These are phyloP conservation scores for Eufriesea mexicana DNA, from an alignment of 1,140 invertebrate species.

Conservation along the genomic window DNA sequence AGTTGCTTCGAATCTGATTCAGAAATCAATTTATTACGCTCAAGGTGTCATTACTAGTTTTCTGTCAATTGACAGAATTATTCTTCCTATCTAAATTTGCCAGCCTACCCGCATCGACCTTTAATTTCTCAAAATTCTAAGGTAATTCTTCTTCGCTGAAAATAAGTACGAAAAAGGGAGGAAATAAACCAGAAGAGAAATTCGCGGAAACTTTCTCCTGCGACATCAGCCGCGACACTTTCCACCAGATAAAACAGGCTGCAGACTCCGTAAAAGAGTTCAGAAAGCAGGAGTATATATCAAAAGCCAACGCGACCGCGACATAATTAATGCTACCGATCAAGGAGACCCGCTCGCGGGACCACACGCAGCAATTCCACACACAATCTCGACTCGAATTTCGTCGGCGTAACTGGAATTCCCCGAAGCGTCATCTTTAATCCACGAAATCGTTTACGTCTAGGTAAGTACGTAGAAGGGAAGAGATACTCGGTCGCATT, in stretches of 20 bases:
- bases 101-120: too few species aligned
- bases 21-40: too few species aligned
- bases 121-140: too few species aligned
- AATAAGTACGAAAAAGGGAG: too few species aligned
- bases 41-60: too few species aligned
- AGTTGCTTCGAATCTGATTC: too few species aligned
- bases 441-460: slow-evolving; percentile 61
- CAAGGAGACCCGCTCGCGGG: neutral
- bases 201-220: too few species aligned
- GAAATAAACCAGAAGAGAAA: too few species aligned
- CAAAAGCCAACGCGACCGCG: neutral
- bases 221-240: too few species aligned
- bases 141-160: too few species aligned
- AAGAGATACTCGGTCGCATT: slow-evolving; percentile 51
- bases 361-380: slow-evolving; percentile 2
- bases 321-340: slow-evolving; percentile 9
- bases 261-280: neutral
- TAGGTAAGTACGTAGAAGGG: slow-evolving; percentile 19
- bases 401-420: slow-evolving; percentile 17
- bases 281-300: neutral
- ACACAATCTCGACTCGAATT: slow-evolving; percentile 12
- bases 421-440: slow-evolving; percentile 48
- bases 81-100: too few species aligned
- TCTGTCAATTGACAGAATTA: too few species aligned
- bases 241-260: neutral